Percentiles rank a stretch among this genome's conserved stretches.
Evolutionary conservation across 2,797 vertebrate species (phyloP).

Genomic region (Cottoperca gobio): DNA sequence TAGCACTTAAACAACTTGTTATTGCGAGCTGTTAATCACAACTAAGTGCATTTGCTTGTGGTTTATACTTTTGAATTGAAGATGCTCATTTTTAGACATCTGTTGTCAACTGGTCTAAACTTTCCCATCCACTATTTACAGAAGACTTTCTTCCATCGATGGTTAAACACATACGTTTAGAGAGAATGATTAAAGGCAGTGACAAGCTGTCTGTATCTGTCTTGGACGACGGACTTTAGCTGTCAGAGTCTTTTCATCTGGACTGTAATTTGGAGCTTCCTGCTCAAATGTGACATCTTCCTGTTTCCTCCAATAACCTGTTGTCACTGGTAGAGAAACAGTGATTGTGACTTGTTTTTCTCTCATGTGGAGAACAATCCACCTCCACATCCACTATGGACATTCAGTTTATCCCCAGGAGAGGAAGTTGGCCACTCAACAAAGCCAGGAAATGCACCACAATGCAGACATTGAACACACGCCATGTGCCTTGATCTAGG

Average conservation of each 20-base stretch:
- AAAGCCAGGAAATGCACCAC: not conserved
- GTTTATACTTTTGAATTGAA: not conserved
- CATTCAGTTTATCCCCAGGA: not conserved
- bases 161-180: constrained; percentile 9
- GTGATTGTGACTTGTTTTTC: constrained; percentile 2
- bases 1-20: not conserved
- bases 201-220: constrained; percentile 9
- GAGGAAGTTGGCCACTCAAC: not conserved
- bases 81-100: not conserved
- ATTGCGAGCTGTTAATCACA: not conserved
- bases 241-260: constrained; percentile 30
- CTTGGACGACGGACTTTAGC: constrained; percentile 7
- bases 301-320: constrained; percentile 35
- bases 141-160: not conserved
- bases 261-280: constrained; percentile 28
- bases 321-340: constrained; percentile 13
- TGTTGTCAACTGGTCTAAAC: not conserved
- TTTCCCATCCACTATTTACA: not conserved
- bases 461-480: not conserved
- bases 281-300: constrained; percentile 34
- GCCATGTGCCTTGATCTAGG: not conserved
- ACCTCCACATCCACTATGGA: not conserved
- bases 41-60: not conserved
- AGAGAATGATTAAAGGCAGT: constrained; percentile 23
- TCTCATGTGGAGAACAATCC: not conserved